Base-by-base conservation (phyloP, 2,888 invertebrate genomes). In the Altica lythri region DNA sequence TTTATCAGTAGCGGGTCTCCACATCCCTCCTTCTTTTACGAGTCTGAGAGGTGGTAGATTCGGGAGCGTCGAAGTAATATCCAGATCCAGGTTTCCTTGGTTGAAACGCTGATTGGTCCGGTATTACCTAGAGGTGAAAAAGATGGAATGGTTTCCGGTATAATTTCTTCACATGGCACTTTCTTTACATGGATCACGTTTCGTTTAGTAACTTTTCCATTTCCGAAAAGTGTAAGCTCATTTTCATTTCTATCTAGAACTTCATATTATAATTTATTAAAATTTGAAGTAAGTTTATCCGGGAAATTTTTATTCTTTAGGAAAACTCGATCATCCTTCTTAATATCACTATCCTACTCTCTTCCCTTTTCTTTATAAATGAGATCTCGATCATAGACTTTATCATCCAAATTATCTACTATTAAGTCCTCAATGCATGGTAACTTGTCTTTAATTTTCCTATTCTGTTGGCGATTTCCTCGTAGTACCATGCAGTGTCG, bases 401-500 rank as follows among this genome's bases (percentile, higher is more conserved):
- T 54, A 44, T 61, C 61, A 22, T 61, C 49, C 27, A 17, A 9
- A 13, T 19, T 12, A 16, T 53, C 47, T 2, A 9, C 12, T 4
- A 43, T 29, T 8, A 60, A n/a, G 37, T 56, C 53, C 3, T 27
- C 13, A 17, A 60, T 49, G 13, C 48, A 59, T 10, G 59, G 62
- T 17, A 64, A 57, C 55, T 65, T 65, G 34, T 66, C 62, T 4
- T 64, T 27, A 22, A 64, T 65, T 2, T 52, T 60, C 40, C 65
- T 25, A 1, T 43, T 69, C 57, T 1, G 66, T 50, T 37, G 68
- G 69, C 4, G 65, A 47, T 54, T 65, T 63, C n/a, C 62, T 59
- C 16, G 70, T 69, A 18, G 61, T 64, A 10, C 67, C 60, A 48
- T 67, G 68, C 2, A 65, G 68, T 30, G 69, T 65, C n/a, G 46